These are phyloP conservation scores for Osmerus eperlanus DNA, from an alignment of 2,113 vertebrate species.

Conservation along the genomic window DNA sequence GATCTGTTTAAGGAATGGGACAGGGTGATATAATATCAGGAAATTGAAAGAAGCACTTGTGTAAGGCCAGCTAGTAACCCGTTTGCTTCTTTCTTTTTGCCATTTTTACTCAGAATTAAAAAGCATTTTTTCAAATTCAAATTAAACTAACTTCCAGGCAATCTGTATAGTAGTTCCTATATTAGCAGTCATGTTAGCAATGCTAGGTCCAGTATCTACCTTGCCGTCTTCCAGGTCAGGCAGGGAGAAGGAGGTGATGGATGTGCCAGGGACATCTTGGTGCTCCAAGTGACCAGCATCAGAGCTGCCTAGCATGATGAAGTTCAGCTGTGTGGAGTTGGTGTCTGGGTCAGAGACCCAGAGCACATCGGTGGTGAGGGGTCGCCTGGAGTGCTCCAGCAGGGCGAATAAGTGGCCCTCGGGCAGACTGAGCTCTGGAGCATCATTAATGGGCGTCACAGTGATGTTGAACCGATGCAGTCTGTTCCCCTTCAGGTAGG, in stretches of 20 bases:
- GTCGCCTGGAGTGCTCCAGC: conserved; percentile 77
- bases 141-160: no score
- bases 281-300: conserved; percentile 81
- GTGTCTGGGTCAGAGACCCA: conserved; percentile 78
- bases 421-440: conserved; percentile 76
- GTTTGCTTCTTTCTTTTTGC: no score
- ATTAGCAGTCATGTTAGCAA: no score
- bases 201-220: not conserved
- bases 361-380: conserved; percentile 69
- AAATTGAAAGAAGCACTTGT: no score
- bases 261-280: conserved; percentile 53
- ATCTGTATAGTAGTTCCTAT: no score
- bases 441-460: conserved; percentile 79
- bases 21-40: no score
- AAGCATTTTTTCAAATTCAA: no score
- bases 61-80: no score
- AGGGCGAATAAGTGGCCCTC: conserved; percentile 77
- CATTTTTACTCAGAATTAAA: no score
- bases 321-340: conserved; percentile 62
- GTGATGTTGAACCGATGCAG: conserved; percentile 74
- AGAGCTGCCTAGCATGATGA: conserved; percentile 77
- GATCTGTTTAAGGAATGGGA: conserved; percentile 37
- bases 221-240: conserved; percentile 74
- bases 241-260: conserved; percentile 74
- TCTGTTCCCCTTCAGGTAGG: conserved; percentile 62